Conservation (phyloP, 2,888 invertebrate species). For the Habrosyne pyritoides region DNA sequence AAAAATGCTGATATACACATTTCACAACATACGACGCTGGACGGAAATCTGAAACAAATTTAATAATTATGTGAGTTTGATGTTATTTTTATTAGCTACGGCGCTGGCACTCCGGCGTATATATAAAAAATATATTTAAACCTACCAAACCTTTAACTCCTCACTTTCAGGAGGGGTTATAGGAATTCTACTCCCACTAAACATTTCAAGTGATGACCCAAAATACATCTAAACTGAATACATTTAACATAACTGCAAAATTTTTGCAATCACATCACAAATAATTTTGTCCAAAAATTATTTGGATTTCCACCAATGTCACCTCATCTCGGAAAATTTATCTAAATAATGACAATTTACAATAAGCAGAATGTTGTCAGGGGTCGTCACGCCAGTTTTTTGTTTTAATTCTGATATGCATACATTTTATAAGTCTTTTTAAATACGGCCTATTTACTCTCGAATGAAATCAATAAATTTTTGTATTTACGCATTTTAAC, state of each 20-base stretch:
- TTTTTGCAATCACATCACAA: neutral
- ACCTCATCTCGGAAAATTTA: constrained; percentile 5
- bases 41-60: neutral
- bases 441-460: too few species aligned
- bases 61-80: neutral
- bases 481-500: too few species aligned
- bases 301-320: neutral
- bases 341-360: neutral
- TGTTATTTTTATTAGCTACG: neutral
- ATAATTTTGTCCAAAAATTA: neutral
- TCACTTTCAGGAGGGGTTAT: neutral
- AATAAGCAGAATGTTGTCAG: neutral
- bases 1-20: neutral
- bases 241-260: neutral
- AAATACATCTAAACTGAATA: neutral
- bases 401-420: too few species aligned
- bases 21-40: neutral
- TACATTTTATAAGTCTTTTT: too few species aligned
- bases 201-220: neutral
- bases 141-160: neutral
- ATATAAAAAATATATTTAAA: neutral
- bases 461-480: too few species aligned
- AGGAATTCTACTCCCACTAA: neutral
- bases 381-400: neutral
- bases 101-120: neutral